Evolutionary conservation across 2,113 vertebrate genomes (phyloP).

Genomic region (Lipotes vexillifer): DNA sequence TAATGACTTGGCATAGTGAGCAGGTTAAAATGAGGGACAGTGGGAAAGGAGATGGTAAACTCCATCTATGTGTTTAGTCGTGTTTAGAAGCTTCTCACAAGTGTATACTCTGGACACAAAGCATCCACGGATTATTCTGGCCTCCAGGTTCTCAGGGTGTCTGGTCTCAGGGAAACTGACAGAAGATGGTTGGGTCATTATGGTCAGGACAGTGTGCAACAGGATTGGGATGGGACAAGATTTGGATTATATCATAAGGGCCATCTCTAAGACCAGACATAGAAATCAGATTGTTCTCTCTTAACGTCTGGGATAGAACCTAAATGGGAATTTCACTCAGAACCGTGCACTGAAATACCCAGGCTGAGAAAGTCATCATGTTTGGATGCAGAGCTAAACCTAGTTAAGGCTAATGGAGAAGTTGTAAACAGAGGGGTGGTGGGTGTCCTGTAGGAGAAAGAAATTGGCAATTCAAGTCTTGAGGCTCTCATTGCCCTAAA

Average conservation of each 20-base stretch:
- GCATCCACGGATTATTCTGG: not conserved
- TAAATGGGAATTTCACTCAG: not conserved
- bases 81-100: not conserved
- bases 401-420: not conserved
- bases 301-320: not conserved
- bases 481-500: not conserved
- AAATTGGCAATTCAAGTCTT: not conserved
- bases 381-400: constrained; percentile 8
- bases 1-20: not conserved
- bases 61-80: not conserved
- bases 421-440: not conserved
- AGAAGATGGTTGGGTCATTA: not conserved
- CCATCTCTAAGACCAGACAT: not conserved
- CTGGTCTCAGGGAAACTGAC: not conserved
- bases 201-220: not conserved
- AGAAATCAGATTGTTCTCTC: not conserved
- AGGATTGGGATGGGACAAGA: not conserved
- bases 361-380: not conserved
- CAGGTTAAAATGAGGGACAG: not conserved
- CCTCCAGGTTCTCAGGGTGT: not conserved
- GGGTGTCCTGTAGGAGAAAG: not conserved
- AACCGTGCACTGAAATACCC: not conserved
- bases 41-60: not conserved
- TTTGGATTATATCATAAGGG: not conserved
- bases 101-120: not conserved